Conservation (phyloP, 2,113 vertebrate species). For the Periophthalmodon schlosseri region DNA sequence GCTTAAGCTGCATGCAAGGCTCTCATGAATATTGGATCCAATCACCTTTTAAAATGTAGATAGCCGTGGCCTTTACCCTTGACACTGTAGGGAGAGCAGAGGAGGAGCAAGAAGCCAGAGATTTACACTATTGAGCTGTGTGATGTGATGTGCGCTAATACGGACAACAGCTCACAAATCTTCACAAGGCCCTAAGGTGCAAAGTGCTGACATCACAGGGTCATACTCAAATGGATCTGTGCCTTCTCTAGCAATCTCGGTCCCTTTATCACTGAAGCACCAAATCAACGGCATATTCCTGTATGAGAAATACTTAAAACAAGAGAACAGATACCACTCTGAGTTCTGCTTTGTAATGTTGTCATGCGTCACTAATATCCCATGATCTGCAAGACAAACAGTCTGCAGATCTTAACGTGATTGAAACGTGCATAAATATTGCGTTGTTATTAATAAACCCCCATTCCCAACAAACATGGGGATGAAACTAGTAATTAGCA, state of each 20-base stretch:
- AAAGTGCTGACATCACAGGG: conserved; percentile 40
- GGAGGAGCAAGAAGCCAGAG: conserved; percentile 18
- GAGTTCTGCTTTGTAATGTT: background rate
- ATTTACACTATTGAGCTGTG: conserved; percentile 41
- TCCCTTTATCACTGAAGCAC: background rate
- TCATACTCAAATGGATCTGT: conserved; percentile 17
- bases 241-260: background rate
- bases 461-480: background rate
- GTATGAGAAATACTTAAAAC: background rate
- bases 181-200: conserved; percentile 32
- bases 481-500: background rate
- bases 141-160: conserved; percentile 24
- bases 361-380: background rate
- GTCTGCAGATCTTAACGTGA: background rate
- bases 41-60: conserved; percentile 59
- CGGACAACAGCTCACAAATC: conserved; percentile 27
- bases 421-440: background rate
- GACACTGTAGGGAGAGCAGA: conserved; percentile 32
- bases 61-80: conserved; percentile 52
- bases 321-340: background rate
- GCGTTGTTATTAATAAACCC: no score
- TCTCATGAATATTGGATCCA: conserved; percentile 69
- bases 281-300: no score
- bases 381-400: background rate
- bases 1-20: conserved; percentile 32